phyloP scores from a whole-genome alignment of 2,888 invertebrate species.

The Drosophila lacicola region DNA sequence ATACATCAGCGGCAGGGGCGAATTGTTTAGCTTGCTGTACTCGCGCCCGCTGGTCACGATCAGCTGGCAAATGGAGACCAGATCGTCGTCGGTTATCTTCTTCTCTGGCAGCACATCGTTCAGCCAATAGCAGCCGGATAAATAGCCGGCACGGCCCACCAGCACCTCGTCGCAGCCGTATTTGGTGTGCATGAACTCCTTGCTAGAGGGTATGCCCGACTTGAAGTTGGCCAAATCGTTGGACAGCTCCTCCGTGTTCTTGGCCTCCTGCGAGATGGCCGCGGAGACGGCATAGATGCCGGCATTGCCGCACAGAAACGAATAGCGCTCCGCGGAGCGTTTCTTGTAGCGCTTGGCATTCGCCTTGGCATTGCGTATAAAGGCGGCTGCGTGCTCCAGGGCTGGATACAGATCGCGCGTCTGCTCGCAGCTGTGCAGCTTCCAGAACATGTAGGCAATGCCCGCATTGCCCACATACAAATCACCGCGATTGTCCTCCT shows the following conservation, averaged over 20 bases:
- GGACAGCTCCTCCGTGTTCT: slow-evolving; percentile 85
- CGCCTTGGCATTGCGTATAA: slow-evolving; percentile 88
- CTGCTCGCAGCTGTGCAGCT: slow-evolving; percentile 87
- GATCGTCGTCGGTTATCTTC: slow-evolving; percentile 85
- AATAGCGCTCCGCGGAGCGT: slow-evolving; percentile 87
- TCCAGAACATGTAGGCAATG: slow-evolving; percentile 91
- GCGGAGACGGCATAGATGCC: slow-evolving; percentile 91
- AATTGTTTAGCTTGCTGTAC: slow-evolving; percentile 87
- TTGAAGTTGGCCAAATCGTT: slow-evolving; percentile 83
- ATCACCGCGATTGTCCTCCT: slow-evolving; percentile 83
- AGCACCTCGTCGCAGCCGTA: slow-evolving; percentile 93
- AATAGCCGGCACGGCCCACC: slow-evolving; percentile 93
- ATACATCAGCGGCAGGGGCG: slow-evolving; percentile 91
- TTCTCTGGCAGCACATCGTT: slow-evolving; percentile 83
- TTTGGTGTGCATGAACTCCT: slow-evolving; percentile 87
- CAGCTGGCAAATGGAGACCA: slow-evolving; percentile 88
- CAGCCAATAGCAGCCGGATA: slow-evolving; percentile 92
- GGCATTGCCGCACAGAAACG: slow-evolving; percentile 92
- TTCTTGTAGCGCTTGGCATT: slow-evolving; percentile 85
- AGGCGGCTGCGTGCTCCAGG: slow-evolving; percentile 87
- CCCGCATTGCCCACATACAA: slow-evolving; percentile 86
- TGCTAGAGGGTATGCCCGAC: slow-evolving; percentile 85
- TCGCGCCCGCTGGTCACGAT: slow-evolving; percentile 90
- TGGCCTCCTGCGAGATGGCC: slow-evolving; percentile 86
- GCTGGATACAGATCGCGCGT: slow-evolving; percentile 85